phyloP scores from a whole-genome alignment of 1,140 invertebrate genomes.

The Drosophila bifasciata region DNA sequence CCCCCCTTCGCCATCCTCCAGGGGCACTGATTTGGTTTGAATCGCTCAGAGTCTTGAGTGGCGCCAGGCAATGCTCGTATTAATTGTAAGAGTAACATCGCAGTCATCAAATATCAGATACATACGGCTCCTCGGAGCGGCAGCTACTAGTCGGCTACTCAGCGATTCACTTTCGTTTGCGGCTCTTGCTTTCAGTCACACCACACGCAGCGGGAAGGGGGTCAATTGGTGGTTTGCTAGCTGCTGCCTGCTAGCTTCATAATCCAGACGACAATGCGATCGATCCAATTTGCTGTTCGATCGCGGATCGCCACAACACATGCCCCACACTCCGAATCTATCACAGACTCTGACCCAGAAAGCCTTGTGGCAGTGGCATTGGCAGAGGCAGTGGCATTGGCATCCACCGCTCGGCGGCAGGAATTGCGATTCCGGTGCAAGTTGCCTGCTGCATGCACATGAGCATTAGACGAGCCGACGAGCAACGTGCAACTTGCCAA shows the following conservation, averaged over 20 bases:
- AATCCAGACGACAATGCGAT: slow-evolving; percentile 55
- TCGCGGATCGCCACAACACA: slow-evolving; percentile 43
- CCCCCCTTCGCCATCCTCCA: slow-evolving; percentile 24
- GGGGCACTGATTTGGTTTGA: slow-evolving; percentile 14
- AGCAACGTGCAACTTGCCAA: slow-evolving; percentile 7
- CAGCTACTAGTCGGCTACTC: slow-evolving; percentile 10
- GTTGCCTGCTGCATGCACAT: slow-evolving; percentile 49
- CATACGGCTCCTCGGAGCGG: not conserved
- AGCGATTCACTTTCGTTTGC: slow-evolving; percentile 73
- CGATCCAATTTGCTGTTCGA: slow-evolving; percentile 58
- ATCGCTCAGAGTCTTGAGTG: slow-evolving; percentile 22
- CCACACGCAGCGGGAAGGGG: slow-evolving; percentile 54
- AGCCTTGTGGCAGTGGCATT: slow-evolving; percentile 53
- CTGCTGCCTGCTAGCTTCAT: slow-evolving; percentile 40
- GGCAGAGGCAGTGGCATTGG: slow-evolving; percentile 24
- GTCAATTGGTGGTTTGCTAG: slow-evolving; percentile 36
- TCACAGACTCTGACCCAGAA: slow-evolving; percentile 62
- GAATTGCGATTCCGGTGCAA: slow-evolving; percentile 73
- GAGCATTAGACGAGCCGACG: slow-evolving; percentile 52
- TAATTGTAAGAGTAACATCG: slow-evolving; percentile 8
- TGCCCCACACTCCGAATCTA: slow-evolving; percentile 21
- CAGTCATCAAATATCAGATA: slow-evolving; percentile 20
- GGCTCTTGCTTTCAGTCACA: slow-evolving; percentile 72
- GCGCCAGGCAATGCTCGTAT: slow-evolving; percentile 59
- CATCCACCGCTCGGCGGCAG: slow-evolving; percentile 36